Percentiles rank a stretch among this genome's conserved stretches.
These are phyloP conservation scores for Altica lythri DNA, from an alignment of 2,888 invertebrate genomes.

Conservation along the genomic window DNA sequence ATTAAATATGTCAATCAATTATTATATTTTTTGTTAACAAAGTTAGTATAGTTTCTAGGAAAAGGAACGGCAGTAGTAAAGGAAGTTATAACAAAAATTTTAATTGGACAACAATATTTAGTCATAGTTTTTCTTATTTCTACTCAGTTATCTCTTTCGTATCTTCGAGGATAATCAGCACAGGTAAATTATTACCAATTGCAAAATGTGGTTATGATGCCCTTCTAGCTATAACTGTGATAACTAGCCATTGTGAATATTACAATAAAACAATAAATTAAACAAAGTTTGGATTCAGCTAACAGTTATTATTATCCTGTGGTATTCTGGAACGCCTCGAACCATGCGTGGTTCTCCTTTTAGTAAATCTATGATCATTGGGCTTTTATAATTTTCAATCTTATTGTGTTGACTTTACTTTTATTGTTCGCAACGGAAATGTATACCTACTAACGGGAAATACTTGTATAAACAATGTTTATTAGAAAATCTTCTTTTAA, in stretches of 20 bases:
- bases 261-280: conserved; percentile 25
- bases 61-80: too few relatives aligned
- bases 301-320: conserved; percentile 22
- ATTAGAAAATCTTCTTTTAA: too few relatives aligned
- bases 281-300: conserved; percentile 22
- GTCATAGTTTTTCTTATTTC: too few relatives aligned
- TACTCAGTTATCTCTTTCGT: conserved; percentile 3
- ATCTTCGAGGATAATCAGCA: conserved; percentile 12
- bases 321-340: conserved; percentile 23
- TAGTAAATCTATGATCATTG: background rate
- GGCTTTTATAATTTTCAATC: background rate
- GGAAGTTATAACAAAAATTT: too few relatives aligned
- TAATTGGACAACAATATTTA: too few relatives aligned
- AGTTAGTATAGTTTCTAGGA: too few relatives aligned
- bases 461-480: too few relatives aligned
- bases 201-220: conserved; percentile 15
- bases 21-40: too few relatives aligned
- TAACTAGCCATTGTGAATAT: conserved; percentile 21
- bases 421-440: too few relatives aligned
- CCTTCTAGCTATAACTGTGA: conserved; percentile 18
- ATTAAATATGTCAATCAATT: too few relatives aligned
- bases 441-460: too few relatives aligned
- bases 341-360: conserved; percentile 13
- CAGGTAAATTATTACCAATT: conserved; percentile 15
- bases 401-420: too few relatives aligned